Conservation (phyloP, 2,797 vertebrate genomes). For the Sebastes alutus region DNA sequence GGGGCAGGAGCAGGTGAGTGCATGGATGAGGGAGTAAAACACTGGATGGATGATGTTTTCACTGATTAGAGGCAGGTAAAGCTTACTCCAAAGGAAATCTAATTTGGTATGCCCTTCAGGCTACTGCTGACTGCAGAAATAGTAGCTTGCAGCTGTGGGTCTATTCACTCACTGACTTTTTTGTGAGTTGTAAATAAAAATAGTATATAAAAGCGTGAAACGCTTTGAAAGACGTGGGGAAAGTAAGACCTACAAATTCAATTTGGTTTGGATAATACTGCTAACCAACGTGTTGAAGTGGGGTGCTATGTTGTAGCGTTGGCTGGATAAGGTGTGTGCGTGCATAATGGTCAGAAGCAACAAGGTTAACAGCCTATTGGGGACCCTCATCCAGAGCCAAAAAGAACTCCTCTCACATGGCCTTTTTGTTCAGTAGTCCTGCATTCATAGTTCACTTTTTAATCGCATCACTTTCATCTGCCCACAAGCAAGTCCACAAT, state of each 20-base stretch:
- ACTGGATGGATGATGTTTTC: neutral
- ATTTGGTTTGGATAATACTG: neutral
- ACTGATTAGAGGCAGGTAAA: neutral
- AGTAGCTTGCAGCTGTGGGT: neutral
- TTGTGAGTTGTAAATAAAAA: neutral
- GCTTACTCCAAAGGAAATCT: neutral
- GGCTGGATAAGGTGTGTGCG: neutral
- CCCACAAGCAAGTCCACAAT: neutral
- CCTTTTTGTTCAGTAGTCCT: neutral
- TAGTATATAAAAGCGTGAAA: neutral
- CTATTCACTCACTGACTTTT: neutral
- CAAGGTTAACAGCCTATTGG: neutral
- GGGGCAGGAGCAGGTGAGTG: constrained; percentile 93
- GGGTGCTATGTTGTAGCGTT: neutral
- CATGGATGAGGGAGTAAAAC: neutral
- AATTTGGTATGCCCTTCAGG: neutral
- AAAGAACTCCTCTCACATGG: neutral
- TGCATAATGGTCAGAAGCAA: neutral
- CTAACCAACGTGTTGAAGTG: neutral
- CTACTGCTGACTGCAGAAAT: constrained; percentile 7
- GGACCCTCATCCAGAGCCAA: neutral
- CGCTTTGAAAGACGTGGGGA: neutral
- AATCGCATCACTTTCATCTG: neutral
- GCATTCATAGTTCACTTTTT: neutral
- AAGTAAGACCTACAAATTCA: neutral